Conservation (phyloP, 1,140 invertebrate species). For the Dreissena polymorpha region DNA sequence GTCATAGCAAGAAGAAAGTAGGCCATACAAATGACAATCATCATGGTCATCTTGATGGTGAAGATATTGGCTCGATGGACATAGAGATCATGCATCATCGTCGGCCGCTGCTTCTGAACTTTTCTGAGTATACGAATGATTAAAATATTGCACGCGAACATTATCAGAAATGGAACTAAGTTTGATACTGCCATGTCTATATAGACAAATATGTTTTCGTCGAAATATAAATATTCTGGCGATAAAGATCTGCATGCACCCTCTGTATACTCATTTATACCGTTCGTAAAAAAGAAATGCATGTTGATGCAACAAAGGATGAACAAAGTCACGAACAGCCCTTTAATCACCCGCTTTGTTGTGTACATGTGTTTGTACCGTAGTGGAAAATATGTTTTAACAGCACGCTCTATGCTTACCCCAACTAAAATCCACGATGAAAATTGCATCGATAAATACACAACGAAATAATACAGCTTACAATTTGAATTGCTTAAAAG, state of each 20-base stretch:
- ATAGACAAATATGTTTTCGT: conserved; percentile 62
- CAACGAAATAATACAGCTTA: conserved; percentile 65
- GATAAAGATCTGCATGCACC: conserved; percentile 41
- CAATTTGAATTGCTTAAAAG: conserved; percentile 55
- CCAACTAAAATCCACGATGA: conserved; percentile 73
- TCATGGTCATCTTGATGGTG: conserved; percentile 60
- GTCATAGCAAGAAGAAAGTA: conserved; percentile 68
- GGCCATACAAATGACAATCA: conserved; percentile 63
- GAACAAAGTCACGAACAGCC: conserved; percentile 55
- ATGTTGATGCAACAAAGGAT: conserved; percentile 53
- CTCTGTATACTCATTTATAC: conserved; percentile 36
- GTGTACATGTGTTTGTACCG: conserved; percentile 52
- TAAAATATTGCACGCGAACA: conserved; percentile 61
- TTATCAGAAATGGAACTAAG: conserved; percentile 58
- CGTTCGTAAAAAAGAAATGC: conserved; percentile 69
- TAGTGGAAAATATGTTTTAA: conserved; percentile 64
- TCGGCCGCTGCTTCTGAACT: conserved; percentile 1
- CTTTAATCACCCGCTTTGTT: conserved; percentile 41
- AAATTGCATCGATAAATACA: conserved; percentile 67
- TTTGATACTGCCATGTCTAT: conserved; percentile 64
- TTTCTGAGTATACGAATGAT: conserved; percentile 50
- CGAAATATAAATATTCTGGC: conserved; percentile 52
- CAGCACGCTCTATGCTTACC: conserved; percentile 65
- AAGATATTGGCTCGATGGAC: conserved; percentile 24
- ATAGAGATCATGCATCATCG: conserved; percentile 26